Conservation (phyloP, 2,797 vertebrate genomes). For the Ataeniobius toweri region DNA sequence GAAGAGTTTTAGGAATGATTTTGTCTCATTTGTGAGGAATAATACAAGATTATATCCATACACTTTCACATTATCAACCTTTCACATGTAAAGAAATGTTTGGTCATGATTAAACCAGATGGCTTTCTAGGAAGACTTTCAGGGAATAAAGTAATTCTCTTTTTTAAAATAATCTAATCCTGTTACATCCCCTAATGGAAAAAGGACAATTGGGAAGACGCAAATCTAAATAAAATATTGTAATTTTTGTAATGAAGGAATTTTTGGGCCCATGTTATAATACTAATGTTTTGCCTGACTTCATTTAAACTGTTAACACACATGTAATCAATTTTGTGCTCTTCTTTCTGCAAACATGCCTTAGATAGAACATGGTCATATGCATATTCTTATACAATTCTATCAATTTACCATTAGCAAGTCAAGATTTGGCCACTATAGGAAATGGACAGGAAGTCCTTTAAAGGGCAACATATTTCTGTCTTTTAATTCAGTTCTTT, state of each 20-base stretch:
- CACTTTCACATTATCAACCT: background rate
- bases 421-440: background rate
- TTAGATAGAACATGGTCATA: background rate
- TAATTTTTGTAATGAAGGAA: background rate
- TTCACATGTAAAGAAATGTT: background rate
- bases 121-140: background rate
- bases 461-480: too few relatives aligned
- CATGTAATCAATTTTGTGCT: background rate
- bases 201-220: background rate
- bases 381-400: background rate
- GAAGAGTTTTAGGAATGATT: background rate
- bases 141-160: background rate
- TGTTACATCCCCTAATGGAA: background rate
- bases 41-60: background rate
- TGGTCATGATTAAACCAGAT: background rate
- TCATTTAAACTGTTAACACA: background rate
- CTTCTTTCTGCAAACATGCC: background rate
- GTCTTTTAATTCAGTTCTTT: too few relatives aligned
- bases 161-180: background rate
- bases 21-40: background rate
- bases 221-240: background rate
- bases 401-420: background rate
- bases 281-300: background rate
- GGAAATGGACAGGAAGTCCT: too few relatives aligned
- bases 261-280: background rate